phyloP scores from a whole-genome alignment of 2,113 vertebrate genomes.

The Rafetus swinhoei region DNA sequence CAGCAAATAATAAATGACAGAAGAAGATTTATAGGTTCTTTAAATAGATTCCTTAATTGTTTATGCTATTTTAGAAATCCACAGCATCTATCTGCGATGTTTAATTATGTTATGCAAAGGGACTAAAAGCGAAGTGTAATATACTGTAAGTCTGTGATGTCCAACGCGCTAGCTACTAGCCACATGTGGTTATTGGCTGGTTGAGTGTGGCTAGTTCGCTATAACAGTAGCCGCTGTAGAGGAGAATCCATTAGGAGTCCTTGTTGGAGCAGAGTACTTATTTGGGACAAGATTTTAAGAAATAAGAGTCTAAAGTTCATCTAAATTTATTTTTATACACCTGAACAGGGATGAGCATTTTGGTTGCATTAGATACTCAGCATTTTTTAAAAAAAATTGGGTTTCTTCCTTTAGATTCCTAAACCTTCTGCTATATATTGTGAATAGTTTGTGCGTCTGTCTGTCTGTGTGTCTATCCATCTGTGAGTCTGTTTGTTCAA shows the following conservation, averaged over 20 bases:
- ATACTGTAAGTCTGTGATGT: neutral
- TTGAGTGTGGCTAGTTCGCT: too few relatives aligned
- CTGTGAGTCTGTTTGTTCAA: too few relatives aligned
- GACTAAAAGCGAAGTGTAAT: slow-evolving; percentile 25
- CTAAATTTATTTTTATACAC: neutral
- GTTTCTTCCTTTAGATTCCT: neutral
- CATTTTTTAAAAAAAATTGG: neutral
- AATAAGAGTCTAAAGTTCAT: neutral
- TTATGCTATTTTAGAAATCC: slow-evolving; percentile 30
- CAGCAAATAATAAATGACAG: slow-evolving; percentile 46
- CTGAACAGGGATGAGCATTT: neutral
- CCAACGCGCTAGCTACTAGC: too few relatives aligned
- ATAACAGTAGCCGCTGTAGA: neutral
- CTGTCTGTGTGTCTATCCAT: too few relatives aligned
- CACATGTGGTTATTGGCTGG: too few relatives aligned
- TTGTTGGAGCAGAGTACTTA: neutral
- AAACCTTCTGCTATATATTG: neutral
- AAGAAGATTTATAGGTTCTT: slow-evolving; percentile 51
- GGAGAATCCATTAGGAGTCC: neutral
- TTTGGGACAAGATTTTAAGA: too few relatives aligned
- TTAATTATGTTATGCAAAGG: slow-evolving; percentile 39
- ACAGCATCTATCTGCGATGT: slow-evolving; percentile 23
- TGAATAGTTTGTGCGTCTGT: too few relatives aligned
- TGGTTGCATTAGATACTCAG: neutral
- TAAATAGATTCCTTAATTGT: slow-evolving; percentile 38